Evolutionary conservation across 2,888 invertebrate genomes (phyloP), one percentile per base, ranked within the genome.

Genomic region (Ochropacha duplaris): DNA sequence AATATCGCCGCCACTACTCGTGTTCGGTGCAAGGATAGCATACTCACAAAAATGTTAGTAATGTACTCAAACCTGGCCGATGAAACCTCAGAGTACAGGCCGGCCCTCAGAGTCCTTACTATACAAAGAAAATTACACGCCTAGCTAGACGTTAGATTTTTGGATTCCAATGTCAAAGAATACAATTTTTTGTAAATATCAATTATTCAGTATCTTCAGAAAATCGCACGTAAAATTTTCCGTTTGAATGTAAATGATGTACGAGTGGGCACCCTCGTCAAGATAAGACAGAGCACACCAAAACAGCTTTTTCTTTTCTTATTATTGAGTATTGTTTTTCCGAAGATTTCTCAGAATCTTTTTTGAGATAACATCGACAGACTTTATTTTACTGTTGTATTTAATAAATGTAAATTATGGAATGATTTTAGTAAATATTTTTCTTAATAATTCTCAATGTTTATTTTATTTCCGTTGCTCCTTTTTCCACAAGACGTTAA

Each of bases 221-320:
- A 31, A 9, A 16, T 28, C 50, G 11, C 44, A 22, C 55, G 14
- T 22, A 5, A 52, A 24, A 50, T 60, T 54, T 56, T 55, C 24
- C 57, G 64, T 73, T 71, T 71, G 72, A 76, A 83, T 87, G 80
- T 82, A 81, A 85, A 86, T 83, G 79, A 79, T 79, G 65, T 58
- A 84, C 39, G 16, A 44, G 39, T 44, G 12, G 14, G 60, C 58
- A 82, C 86, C 87, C 84, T 85, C 75, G 81, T 87, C 87, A 87
- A 74, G 75, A 69, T 75, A 76, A 83, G 79, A 74, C 75, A 71
- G 78, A 78, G 71, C 64, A 71, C 68, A 63, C 61, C 70, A 68
- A 78, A 74, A 67, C 68, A 64, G 64, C 64, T 70, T 72, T 72
- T 72, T 60, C 68, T 73, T 74, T 57, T 64, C 62, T 67, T 70